A percentile compares a stretch with the other conserved stretches of the same genome.
These are phyloP conservation scores for Tortricodes alternella DNA, from an alignment of 2,888 invertebrate species.

Conservation along the genomic window DNA sequence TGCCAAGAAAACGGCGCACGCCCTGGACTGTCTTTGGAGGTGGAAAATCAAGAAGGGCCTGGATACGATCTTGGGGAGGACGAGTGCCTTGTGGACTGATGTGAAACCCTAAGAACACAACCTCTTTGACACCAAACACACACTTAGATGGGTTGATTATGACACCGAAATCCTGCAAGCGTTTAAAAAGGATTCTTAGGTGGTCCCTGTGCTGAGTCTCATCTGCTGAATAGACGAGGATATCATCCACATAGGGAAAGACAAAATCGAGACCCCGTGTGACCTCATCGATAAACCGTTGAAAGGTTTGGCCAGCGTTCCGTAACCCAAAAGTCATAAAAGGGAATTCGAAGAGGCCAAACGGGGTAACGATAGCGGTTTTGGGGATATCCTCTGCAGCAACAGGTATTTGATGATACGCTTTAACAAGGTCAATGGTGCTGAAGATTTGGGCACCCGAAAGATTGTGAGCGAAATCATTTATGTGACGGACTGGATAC, in stretches of 20 bases:
- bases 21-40: neutral
- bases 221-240: too few relatives aligned
- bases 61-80: neutral
- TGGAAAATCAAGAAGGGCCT: neutral
- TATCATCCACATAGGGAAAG: too few relatives aligned
- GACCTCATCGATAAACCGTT: conserved; percentile 42
- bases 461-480: neutral
- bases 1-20: neutral
- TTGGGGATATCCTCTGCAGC: conserved; percentile 41
- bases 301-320: conserved; percentile 56
- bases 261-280: neutral
- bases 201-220: conserved; percentile 1
- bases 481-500: too few relatives aligned
- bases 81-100: neutral
- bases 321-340: conserved; percentile 53
- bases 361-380: too few relatives aligned
- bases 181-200: neutral
- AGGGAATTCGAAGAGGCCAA: too few relatives aligned
- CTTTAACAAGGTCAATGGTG: too few relatives aligned
- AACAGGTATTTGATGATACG: conserved; percentile 56
- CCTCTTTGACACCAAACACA: neutral
- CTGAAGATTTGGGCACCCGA: neutral
- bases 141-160: neutral
- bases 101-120: neutral
- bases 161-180: neutral